Conservation (phyloP, 2,888 invertebrate species). For the Beris morrisii region DNA sequence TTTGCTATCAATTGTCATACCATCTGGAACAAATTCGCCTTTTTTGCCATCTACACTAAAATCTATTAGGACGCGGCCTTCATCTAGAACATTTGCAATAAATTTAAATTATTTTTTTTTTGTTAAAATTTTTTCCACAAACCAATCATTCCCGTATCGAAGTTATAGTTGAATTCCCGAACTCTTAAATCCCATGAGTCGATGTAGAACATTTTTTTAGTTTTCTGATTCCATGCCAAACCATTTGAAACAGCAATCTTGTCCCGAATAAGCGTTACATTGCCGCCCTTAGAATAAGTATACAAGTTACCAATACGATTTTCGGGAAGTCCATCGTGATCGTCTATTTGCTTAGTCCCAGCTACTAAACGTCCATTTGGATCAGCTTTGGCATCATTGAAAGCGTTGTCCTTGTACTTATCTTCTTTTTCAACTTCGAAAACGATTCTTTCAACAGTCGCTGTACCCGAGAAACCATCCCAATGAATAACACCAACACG, state of each 20-base stretch:
- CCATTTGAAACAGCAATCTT: conserved; percentile 74
- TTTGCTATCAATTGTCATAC: conserved; percentile 78
- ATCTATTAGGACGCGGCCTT: conserved; percentile 59
- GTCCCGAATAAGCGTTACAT: conserved; percentile 34
- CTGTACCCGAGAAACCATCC: conserved; percentile 62
- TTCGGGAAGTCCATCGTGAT: conserved; percentile 49
- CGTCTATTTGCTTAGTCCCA: conserved; percentile 58
- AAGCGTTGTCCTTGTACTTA: conserved; percentile 61
- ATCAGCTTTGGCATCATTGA: conserved; percentile 82
- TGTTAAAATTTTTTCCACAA: conserved; percentile 45
- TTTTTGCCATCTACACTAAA: conserved; percentile 55
- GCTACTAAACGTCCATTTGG: conserved; percentile 72
- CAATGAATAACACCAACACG: conserved; percentile 65
- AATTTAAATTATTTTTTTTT: not conserved
- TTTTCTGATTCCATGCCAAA: conserved; percentile 70
- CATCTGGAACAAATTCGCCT: conserved; percentile 64
- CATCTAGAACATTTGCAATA: not conserved
- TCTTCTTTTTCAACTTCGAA: conserved; percentile 64
- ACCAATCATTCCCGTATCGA: conserved; percentile 64
- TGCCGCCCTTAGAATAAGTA: conserved; percentile 46
- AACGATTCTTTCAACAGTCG: conserved; percentile 58
- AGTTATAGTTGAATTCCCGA: conserved; percentile 72
- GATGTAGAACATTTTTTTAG: conserved; percentile 72
- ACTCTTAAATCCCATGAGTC: conserved; percentile 70
- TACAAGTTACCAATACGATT: conserved; percentile 53